Conservation (phyloP, 2,113 vertebrate genomes). For the Psettodes erumei region DNA sequence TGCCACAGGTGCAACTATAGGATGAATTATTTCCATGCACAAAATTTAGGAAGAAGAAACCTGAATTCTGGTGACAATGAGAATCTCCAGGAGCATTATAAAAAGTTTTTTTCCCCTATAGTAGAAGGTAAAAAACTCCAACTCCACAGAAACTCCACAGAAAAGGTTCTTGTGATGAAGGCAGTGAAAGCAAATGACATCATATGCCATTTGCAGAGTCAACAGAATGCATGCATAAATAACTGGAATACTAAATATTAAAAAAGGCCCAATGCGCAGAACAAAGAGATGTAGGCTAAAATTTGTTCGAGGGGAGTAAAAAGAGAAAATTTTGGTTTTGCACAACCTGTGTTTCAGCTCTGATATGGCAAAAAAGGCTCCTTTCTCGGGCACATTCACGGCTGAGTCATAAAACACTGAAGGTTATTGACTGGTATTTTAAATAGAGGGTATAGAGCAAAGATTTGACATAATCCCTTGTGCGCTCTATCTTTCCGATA, state of each 20-base stretch:
- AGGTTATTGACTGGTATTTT: constrained; percentile 73
- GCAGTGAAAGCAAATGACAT: constrained; percentile 16
- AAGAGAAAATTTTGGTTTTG: background rate
- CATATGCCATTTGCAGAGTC: background rate
- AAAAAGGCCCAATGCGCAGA: background rate
- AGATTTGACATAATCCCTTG: constrained; percentile 67
- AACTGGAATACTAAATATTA: constrained; percentile 4
- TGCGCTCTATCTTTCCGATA: constrained; percentile 44
- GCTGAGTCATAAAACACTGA: constrained; percentile 63
- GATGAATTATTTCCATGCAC: constrained; percentile 25
- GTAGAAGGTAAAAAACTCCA: background rate
- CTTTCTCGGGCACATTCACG: constrained; percentile 35
- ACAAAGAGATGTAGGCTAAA: constrained; percentile 11
- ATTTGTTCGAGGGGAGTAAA: background rate
- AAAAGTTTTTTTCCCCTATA: background rate
- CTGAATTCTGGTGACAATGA: constrained; percentile 10
- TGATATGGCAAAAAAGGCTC: constrained; percentile 21
- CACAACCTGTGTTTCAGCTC: constrained; percentile 18
- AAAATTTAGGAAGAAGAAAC: background rate
- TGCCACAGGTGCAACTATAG: background rate
- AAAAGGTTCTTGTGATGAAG: background rate
- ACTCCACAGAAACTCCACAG: background rate
- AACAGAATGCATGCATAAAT: constrained; percentile 28
- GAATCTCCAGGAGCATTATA: background rate
- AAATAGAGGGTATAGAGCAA: constrained; percentile 62